These are phyloP conservation scores for Poeciliopsis prolifica DNA, from an alignment of 2,113 vertebrate species.

Conservation along the genomic window DNA sequence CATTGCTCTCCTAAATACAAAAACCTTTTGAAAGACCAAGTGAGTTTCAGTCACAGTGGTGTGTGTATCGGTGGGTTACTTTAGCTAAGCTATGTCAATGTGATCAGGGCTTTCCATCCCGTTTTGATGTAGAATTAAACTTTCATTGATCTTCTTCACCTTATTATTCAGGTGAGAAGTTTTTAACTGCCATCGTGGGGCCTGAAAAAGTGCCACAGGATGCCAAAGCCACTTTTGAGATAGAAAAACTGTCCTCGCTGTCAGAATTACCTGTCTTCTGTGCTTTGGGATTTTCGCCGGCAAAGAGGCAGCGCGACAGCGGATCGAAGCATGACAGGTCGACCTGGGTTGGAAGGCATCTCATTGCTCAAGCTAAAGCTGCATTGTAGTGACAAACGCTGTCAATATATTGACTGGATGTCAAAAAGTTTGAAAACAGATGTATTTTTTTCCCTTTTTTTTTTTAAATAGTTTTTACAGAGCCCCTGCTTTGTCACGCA, in stretches of 20 bases:
- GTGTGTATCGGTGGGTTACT: neutral
- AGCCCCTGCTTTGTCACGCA: constrained; percentile 56
- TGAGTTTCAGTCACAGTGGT: too few relatives aligned
- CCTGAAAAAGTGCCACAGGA: constrained; percentile 24
- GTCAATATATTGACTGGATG: constrained; percentile 81
- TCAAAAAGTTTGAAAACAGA: constrained; percentile 79
- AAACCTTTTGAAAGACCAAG: too few relatives aligned
- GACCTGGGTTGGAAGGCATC: constrained; percentile 48
- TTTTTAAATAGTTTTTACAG: constrained; percentile 57
- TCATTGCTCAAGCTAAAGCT: constrained; percentile 54
- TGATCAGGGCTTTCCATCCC: neutral
- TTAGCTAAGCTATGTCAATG: neutral
- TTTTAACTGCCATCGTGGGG: constrained; percentile 15
- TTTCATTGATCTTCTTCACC: neutral
- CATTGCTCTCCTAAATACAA: too few relatives aligned
- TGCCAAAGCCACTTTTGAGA: neutral
- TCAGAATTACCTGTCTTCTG: constrained; percentile 49
- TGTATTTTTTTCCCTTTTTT: constrained; percentile 33
- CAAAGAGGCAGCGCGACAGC: constrained; percentile 47
- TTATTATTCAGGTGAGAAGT: constrained; percentile 14
- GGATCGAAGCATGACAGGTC: constrained; percentile 62
- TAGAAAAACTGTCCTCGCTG: constrained; percentile 39
- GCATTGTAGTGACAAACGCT: constrained; percentile 71
- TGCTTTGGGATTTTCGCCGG: constrained; percentile 57
- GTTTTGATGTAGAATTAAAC: neutral